These are phyloP conservation scores for Diadema setosum DNA, from an alignment of 35 echinoderm and acorn worm species.

Conservation along the genomic window DNA sequence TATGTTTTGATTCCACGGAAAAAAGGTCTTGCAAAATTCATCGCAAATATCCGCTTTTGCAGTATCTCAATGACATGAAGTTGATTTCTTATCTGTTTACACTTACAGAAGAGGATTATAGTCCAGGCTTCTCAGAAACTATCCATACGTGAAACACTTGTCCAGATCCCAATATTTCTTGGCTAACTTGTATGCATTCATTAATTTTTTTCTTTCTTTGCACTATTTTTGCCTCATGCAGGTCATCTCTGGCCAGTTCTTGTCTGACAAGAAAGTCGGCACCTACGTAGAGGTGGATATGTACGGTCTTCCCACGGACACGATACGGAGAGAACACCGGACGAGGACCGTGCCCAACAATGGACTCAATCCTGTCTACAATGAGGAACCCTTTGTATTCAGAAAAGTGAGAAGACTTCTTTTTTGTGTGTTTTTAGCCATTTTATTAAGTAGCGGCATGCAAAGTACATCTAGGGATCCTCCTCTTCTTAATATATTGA, in stretches of 20 bases:
- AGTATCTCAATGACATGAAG: too few species aligned
- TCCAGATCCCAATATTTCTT: neutral
- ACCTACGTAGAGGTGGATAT: constrained; percentile 98
- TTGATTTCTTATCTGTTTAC: too few species aligned
- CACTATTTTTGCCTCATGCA: neutral
- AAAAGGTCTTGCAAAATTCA: too few species aligned
- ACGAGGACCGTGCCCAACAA: constrained; percentile 91
- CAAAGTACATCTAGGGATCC: too few species aligned
- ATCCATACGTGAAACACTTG: too few species aligned
- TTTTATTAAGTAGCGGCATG: too few species aligned
- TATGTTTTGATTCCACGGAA: too few species aligned
- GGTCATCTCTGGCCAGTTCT: constrained; percentile 98
- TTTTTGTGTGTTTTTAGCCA: too few species aligned
- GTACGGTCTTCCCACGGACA: constrained; percentile 98
- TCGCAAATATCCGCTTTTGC: too few species aligned
- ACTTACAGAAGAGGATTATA: too few species aligned
- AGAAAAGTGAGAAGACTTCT: constrained; percentile 99
- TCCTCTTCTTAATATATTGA: too few species aligned
- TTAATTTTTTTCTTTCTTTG: neutral
- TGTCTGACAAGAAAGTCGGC: constrained; percentile 94
- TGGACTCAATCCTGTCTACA: constrained; percentile 96
- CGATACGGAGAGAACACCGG: constrained; percentile 88
- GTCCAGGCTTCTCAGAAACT: too few species aligned
- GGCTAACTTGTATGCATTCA: neutral
- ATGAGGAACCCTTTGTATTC: constrained; percentile 95